Evolutionary conservation across 2,797 vertebrate genomes (phyloP), one percentile per base, ranked within the genome.

Genomic region (Crenuchus spilurus): DNA sequence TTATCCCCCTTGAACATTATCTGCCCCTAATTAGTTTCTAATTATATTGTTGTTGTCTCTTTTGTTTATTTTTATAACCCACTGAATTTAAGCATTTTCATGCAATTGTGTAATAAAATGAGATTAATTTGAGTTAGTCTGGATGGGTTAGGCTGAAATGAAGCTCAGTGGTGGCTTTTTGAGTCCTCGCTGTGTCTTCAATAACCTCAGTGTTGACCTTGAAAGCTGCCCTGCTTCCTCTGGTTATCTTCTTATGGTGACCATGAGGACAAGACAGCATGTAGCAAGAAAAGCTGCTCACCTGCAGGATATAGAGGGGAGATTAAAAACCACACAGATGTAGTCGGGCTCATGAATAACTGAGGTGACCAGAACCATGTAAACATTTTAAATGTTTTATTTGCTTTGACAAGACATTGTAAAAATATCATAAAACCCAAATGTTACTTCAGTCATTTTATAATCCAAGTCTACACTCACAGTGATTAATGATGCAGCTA

Each of bases 1-100:
- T 80, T 74, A 60, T 62, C n/a, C 54, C 46, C 26, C 62, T 61
- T 41, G 73, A 70, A 72, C 75, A 84, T 82, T 81, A 61, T 42
- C 26, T 48, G 63, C 52, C 77, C 30, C 52, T 83, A 80, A 79
- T 82, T 74, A 70, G 77, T 73, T 84, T 75, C 42, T 75, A 41
- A 6, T 24, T 57, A 61, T 72, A 69, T 81, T 82, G 74, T 74
- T 58, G 7, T 1, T 10, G 11, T 46, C 18, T 61, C 46, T 35
- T 42, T 65, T 74, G 42, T 35, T 76, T 24, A 10, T 37, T 37
- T 37, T 37, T 37, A 4, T 37, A 37, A 4, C 35, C 35, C 35
- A 37, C 4, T 10, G 4, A 37, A 10, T 37, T 37, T 37, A 37
- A 26, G 10, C 48, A 24, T 51, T 7, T 6, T 22, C 20, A 9